These are phyloP conservation scores for Epinotia demarniana DNA, from an alignment of 2,888 invertebrate genomes.

Conservation along the genomic window DNA sequence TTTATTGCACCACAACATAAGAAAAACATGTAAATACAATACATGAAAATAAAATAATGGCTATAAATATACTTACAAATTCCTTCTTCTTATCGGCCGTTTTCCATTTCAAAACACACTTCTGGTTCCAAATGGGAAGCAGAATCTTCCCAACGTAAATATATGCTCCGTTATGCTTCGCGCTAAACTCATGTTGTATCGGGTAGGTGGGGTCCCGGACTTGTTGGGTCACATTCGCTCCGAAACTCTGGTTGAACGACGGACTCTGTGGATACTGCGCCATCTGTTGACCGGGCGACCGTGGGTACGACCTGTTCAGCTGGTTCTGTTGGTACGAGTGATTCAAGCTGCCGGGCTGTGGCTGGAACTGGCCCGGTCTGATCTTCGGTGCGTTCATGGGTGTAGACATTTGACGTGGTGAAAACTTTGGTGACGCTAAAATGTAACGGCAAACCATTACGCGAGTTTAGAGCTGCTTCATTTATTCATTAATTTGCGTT, in stretches of 20 bases:
- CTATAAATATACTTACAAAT: constrained; percentile 78
- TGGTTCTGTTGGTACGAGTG: constrained; percentile 70
- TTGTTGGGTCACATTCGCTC: constrained; percentile 71
- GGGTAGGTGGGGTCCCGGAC: constrained; percentile 71
- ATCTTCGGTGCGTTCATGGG: constrained; percentile 70
- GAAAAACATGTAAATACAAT: no score
- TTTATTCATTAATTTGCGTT: neutral
- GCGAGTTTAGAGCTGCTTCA: neutral
- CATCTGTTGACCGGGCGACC: constrained; percentile 65
- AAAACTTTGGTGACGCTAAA: constrained; percentile 77
- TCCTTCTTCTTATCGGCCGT: constrained; percentile 83
- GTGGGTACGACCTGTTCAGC: constrained; percentile 70
- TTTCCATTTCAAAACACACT: constrained; percentile 87
- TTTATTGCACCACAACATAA: no score
- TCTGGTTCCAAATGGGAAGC: constrained; percentile 94
- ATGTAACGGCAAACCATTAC: constrained; percentile 3
- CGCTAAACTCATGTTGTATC: constrained; percentile 80
- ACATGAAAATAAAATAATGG: constrained; percentile 1
- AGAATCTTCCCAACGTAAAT: constrained; percentile 95
- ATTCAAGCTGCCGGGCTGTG: constrained; percentile 67
- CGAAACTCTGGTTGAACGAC: constrained; percentile 72
- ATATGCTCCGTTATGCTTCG: constrained; percentile 97
- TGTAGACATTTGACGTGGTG: constrained; percentile 80
- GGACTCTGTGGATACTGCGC: constrained; percentile 73
- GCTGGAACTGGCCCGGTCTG: constrained; percentile 61